Evolutionary conservation across 2,888 invertebrate genomes (phyloP), one percentile per base, ranked within the genome.

Genomic region (Alloplasta piceator): DNA sequence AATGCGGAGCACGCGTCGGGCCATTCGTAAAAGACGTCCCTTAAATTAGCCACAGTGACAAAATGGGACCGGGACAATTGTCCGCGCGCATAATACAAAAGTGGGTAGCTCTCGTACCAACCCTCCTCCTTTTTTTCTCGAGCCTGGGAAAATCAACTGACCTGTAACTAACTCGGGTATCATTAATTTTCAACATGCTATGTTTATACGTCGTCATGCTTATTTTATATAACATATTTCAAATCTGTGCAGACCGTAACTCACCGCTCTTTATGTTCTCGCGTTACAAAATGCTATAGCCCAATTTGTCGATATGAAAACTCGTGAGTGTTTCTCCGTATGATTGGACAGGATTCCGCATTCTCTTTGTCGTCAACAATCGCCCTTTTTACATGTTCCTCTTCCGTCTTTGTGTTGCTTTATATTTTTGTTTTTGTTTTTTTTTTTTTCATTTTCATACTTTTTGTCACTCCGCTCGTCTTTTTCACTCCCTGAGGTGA

Each of bases 41-140:
- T 89, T 87, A 92, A 92, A 92, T 92, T 92, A 92, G 91, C 91
- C 91, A 89, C 92, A 91, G 88, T 90, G 91, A 92, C 91, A 91
- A 90, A 88, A 87, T 86, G 83, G 82, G 41, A 55, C 63, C 6
- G 43, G 36, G 52, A 16, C 56, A 55, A 71, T 71, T 48, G 63
- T 75, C 63, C 66, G 56, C n/a, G 55, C 41, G 56, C 43, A n/a
- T 36, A 56, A 56, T 68, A 55, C 43, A 56, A 56, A 68, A 56
- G 55, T 56, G 52, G 58, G 36, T 46, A 46, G 61, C 73, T 67
- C 80, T 26, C 12, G 76, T 82, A 66, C 83, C 72, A 78, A 67
- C 61, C 60, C 70, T 66, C 78, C 70, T 77, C 83, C 86, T 86
- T 86, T 80, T 74, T 39, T 64, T 39, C 58, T 6, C 39, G 46